Evolutionary conservation across 2,888 invertebrate species (phyloP), one percentile per base, ranked within the genome.

Genomic region (Nycteola revayana): DNA sequence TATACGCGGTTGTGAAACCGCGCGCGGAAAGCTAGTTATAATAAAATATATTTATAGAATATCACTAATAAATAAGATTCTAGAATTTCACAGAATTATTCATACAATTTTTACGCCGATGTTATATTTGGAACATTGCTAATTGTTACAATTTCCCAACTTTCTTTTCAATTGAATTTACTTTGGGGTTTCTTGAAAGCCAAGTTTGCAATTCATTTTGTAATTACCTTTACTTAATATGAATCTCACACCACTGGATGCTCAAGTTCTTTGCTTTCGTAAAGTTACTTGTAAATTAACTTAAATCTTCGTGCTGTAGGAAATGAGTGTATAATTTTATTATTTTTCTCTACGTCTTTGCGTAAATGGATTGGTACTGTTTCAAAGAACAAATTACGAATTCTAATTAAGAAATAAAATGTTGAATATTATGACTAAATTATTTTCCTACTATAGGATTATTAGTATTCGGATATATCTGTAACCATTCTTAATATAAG

Each of bases 301-400:
- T 36, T 47, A 32, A 42, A 42, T 50, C 37, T 42, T 44, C 37
- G 29, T 36, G 35, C 37, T 29, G 23, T 32, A 47, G 51, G 34
- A 61, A 56, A 45, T 57, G 43, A 53, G 43, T 14, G 5, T 2
- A 5, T 55, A 49, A 59, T 54, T 59, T 49, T 49, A 52, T 60
- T 60, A 60, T 60, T 63, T 63, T 63, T 57, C 50, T 49, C 42
- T n/a, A n/a, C 49, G 45, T 28, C 45, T 41, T 36, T 50, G 31
- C 36, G 46, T 71, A 69, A 75, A 69, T 70, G 66, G 64, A 65
- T 74, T 72, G 66, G 58, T 60, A 59, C 63, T 58, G 68, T 64
- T 65, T 60, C 57, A 55, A 69, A 64, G 70, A 65, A 69, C 65
- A 69, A 64, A 70, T 66, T 66, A 59, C 60, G 60, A 66, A n/a